Percentiles rank a stretch among this genome's conserved stretches.
Conservation (phyloP, 2,113 vertebrate genomes). For the Elgaria multicarinata region DNA sequence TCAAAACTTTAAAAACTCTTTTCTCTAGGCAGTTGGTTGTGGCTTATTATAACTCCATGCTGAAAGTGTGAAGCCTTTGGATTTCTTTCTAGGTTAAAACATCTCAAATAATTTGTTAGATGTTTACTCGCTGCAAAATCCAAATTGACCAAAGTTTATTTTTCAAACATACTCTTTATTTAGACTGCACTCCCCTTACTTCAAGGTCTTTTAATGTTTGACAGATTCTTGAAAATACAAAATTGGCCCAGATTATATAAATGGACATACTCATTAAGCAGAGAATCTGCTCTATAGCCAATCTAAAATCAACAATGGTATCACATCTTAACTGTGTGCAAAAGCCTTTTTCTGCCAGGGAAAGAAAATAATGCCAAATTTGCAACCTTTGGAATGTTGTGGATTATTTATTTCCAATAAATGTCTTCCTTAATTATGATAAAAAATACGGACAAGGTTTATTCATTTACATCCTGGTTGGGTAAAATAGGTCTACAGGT, state of each 20-base stretch:
- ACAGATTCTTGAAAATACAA: slow-evolving; percentile 11
- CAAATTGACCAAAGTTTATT: not conserved
- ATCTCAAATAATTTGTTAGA: not conserved
- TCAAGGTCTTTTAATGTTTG: slow-evolving; percentile 21
- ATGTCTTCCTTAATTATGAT: not conserved
- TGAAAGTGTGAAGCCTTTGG: not conserved
- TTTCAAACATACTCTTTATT: slow-evolving; percentile 8
- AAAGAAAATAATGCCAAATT: not conserved
- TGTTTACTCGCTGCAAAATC: slow-evolving; percentile 22
- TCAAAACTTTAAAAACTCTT: not conserved
- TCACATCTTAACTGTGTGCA: not conserved
- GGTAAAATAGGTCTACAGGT: not conserved
- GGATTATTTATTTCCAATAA: not conserved
- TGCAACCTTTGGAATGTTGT: slow-evolving; percentile 6
- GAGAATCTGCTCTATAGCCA: slow-evolving; percentile 10
- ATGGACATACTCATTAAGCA: slow-evolving; percentile 22
- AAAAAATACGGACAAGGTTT: not conserved
- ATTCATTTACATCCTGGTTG: not conserved
- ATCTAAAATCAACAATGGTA: slow-evolving; percentile 31
- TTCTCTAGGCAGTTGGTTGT: not conserved
- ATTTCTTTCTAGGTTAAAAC: slow-evolving; percentile 12
- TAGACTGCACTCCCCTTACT: not conserved
- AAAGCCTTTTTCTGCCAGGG: not conserved
- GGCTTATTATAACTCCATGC: slow-evolving; percentile 19
- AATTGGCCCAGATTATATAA: not conserved